Evolutionary conservation across 2,888 invertebrate genomes (phyloP), one percentile per base, ranked within the genome.

Genomic region (Chrysolina haemoptera): DNA sequence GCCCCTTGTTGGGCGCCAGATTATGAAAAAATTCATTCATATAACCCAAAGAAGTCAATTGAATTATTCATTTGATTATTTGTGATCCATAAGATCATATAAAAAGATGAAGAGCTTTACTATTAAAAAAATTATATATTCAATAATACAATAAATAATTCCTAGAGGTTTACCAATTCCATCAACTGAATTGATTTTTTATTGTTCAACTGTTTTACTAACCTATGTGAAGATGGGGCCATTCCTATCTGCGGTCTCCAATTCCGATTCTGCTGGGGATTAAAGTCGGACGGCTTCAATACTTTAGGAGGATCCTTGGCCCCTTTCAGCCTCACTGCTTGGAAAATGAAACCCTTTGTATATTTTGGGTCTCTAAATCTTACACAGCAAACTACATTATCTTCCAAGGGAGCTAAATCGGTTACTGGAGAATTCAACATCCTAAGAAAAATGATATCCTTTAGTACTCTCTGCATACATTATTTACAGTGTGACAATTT

Each of bases 331-430:
- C 93, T 89, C 20, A 89, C 89, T 53, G 98, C 94, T n/a, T 93
- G 93, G 88, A 96, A 98, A 55, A 95, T 89, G 87, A 92, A 95
- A 82, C 92, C 93, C 3, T 90, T 90, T 0, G 91, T 89, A 88
- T 93, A 98, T 81, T 90, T 89, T 0, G 97, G 97, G 90, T 98
- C 97, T 71, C 92, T 88, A 89, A 89, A 98, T 70, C 93, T 90
- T 3, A 94, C 92, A 85, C 95, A 93, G 77, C 90, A 89, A 73
- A 90, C 92, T 14, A 84, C 85, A 88, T 93, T 94, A 64, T 89
- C 90, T 2, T 88, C 85, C 63, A 93, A 89, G 10, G 93, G 91
- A n/a, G 90, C 88, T 70, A 94, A 88, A 0, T 94, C 95, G 40
- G 90, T 88, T 67, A 96, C 93, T 0, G 95, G 95, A 0, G 95